Evolutionary conservation across 1,140 invertebrate genomes (phyloP).

Genomic region (Armadillidium nasatum): DNA sequence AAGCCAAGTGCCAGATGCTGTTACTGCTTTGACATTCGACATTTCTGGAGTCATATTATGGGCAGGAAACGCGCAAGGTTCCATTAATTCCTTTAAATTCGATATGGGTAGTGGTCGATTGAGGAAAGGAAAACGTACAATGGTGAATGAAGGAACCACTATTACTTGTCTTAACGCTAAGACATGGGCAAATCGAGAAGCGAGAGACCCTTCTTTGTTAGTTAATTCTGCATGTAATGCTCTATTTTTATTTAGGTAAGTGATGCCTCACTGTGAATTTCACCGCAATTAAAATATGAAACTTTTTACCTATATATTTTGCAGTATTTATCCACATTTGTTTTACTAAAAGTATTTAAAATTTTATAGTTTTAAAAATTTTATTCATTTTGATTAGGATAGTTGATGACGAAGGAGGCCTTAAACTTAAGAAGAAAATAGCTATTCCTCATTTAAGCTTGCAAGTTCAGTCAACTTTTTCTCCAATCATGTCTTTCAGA

Average conservation of each 20-base stretch:
- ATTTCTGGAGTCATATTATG: constrained; percentile 72
- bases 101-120: constrained; percentile 67
- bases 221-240: constrained; percentile 72
- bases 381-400: constrained; percentile 41
- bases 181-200: constrained; percentile 73
- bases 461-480: constrained; percentile 1
- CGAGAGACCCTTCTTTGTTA: constrained; percentile 68
- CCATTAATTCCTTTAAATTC: constrained; percentile 65
- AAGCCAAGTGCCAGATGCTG: constrained; percentile 68
- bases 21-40: constrained; percentile 70
- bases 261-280: constrained; percentile 1
- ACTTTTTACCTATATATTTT: no score
- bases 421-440: neutral
- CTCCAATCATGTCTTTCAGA: constrained; percentile 16
- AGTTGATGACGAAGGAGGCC: constrained; percentile 16
- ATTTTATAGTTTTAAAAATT: no score
- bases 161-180: constrained; percentile 72
- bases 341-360: no score
- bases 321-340: no score
- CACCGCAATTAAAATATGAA: no score
- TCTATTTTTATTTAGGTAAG: constrained; percentile 61
- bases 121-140: constrained; percentile 63
- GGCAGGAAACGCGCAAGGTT: constrained; percentile 70
- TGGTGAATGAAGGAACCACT: constrained; percentile 57
- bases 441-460: constrained; percentile 1